These are phyloP conservation scores for Piscicola geometra DNA, from an alignment of 2,888 invertebrate genomes.

Conservation along the genomic window DNA sequence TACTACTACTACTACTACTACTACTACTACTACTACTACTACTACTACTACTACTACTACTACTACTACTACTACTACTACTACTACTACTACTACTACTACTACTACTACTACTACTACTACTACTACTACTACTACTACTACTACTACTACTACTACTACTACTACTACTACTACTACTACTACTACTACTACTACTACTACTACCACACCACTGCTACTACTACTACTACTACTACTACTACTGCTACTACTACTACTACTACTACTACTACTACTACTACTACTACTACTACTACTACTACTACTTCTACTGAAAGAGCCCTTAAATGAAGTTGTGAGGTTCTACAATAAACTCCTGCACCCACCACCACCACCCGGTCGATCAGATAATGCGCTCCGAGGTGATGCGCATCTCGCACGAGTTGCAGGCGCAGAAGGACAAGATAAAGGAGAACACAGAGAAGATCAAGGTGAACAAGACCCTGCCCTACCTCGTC, in stretches of 20 bases:
- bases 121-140: conserved; percentile 24
- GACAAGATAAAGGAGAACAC: conserved; percentile 98
- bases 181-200: conserved; percentile 27
- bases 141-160: conserved; percentile 15
- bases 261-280: conserved; percentile 27
- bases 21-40: conserved; percentile 6
- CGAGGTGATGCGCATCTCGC: conserved; percentile 94
- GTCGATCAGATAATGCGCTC: conserved; percentile 81
- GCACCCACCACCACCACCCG: too few species aligned
- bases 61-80: conserved; percentile 6
- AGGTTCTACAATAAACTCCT: too few species aligned
- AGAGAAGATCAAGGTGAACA: conserved; percentile 98
- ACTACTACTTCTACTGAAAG: too few species aligned
- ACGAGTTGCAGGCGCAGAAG: conserved; percentile 90
- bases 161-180: conserved; percentile 24
- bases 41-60: conserved; percentile 12
- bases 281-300: conserved; percentile 23
- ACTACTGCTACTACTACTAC: conserved; percentile 9
- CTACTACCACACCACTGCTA: too few species aligned
- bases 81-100: conserved; percentile 24
- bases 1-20: conserved; percentile 12
- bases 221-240: conserved; percentile 22
- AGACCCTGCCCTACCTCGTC: conserved; percentile 94
- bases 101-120: conserved; percentile 19
- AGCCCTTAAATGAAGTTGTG: too few species aligned